Percentiles rank a stretch among this genome's conserved stretches.
Conservation (phyloP, 2,888 invertebrate species). For the Allolobophora icterica region DNA sequence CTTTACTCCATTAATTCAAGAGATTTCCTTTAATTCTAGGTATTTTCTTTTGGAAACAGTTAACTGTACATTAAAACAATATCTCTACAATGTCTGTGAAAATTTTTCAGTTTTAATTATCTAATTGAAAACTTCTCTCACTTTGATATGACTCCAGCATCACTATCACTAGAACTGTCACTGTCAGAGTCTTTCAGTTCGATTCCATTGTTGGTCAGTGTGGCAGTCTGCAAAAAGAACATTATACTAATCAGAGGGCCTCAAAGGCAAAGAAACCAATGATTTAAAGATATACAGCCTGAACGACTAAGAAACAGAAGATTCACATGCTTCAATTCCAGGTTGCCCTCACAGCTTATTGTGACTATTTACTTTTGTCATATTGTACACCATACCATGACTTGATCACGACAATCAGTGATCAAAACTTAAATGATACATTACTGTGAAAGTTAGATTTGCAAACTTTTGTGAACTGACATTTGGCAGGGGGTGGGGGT, state of each 20-base stretch:
- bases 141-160: conserved; percentile 6
- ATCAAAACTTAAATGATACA: conserved; percentile 10
- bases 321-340: neutral
- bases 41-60: neutral
- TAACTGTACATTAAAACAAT: neutral
- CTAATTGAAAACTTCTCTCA: neutral
- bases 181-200: conserved; percentile 14
- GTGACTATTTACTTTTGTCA: neutral
- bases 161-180: neutral
- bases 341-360: neutral
- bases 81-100: neutral
- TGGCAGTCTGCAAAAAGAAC: neutral
- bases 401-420: neutral
- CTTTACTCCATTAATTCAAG: neutral
- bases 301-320: neutral
- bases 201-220: neutral
- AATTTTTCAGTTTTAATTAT: neutral
- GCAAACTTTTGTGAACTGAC: neutral
- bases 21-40: neutral
- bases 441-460: neutral
- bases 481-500: neutral
- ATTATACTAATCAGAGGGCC: neutral
- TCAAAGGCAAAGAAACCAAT: neutral
- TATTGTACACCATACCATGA: neutral
- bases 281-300: neutral